These are phyloP conservation scores for Pionites leucogaster DNA, from an alignment of 2,113 vertebrate genomes.

Conservation along the genomic window DNA sequence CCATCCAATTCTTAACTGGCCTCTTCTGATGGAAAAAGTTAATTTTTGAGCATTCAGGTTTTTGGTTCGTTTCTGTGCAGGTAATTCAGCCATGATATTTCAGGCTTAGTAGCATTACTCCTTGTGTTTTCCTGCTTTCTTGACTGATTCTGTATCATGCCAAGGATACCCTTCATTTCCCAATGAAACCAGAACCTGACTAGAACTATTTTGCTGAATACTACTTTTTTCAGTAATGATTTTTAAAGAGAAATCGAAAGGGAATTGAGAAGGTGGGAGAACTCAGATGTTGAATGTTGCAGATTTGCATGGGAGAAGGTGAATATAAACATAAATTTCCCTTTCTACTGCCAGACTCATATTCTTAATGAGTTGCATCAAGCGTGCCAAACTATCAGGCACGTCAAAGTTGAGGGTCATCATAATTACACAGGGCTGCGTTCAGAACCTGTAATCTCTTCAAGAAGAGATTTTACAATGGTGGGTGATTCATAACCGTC, in stretches of 20 bases:
- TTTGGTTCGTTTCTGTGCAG: not conserved
- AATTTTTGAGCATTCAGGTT: not conserved
- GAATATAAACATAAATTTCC: not conserved
- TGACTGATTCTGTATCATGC: not conserved
- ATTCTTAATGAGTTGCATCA: not conserved
- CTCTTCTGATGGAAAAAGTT: not conserved
- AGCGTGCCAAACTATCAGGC: not conserved
- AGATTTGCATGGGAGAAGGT: not conserved
- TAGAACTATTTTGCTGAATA: not conserved
- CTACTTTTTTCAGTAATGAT: not conserved
- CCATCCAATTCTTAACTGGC: not conserved
- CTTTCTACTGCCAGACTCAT: not conserved
- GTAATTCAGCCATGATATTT: not conserved
- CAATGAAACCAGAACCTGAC: not conserved
- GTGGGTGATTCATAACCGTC: not conserved
- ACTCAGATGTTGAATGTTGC: not conserved
- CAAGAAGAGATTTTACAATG: not conserved
- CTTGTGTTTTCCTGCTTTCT: not conserved
- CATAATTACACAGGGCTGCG: not conserved
- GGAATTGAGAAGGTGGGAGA: not conserved
- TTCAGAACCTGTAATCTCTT: not conserved
- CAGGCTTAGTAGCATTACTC: not conserved
- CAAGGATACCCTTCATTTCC: not conserved
- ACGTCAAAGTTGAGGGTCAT: not conserved
- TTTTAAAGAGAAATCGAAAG: not conserved